Base-by-base conservation (phyloP, 1,140 invertebrate species). In the Sycophaga agraensis region DNA sequence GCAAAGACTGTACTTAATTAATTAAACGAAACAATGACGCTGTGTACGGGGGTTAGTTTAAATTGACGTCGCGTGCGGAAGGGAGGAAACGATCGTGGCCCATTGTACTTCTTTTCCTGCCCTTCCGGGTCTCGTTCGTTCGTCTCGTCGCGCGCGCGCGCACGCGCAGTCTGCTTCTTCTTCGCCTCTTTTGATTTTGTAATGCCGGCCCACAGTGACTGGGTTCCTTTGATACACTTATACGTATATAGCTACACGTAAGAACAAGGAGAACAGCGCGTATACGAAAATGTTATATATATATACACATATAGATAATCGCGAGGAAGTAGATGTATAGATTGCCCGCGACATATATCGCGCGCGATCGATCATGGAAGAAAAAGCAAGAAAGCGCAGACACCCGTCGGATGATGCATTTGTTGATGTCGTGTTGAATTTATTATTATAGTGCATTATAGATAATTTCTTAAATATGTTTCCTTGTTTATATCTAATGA, bases 1-100 rank as follows among this genome's bases (percentile, higher is more conserved):
- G 75, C 72, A 69, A 72, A 73, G 75, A 78, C 75, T 78, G 77
- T 80, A 79, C 77, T 81, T 81, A 79, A 78, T 74, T 68, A 68
- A 65, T 66, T 67, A 21, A 57, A 59, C 11, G 11, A 31, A 57
- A 62, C n/a, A n/a, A n/a, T n/a, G n/a, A n/a, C 42, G 40, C 48
- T 51, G 46, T 34, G n/a, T n/a, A n/a, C n/a, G 26, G 57, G 28
- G 26, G 6, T 53, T 45, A 46, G 58, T 40, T 59, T 43, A 51
- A 61, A 57, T 57, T 53, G 39, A 57, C 31, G 21, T 22, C 35
- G 31, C 26, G 53, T 19, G 48, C 21, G 16, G 57, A 19, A 37
- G 19, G 34, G 28, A 49, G n/a, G 19, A 43, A 55, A 42, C 37
- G 31, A 24, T 19, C 40, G n/a, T n/a, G n/a, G 28, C 28, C n/a